These are phyloP conservation scores for Escarpia spicata DNA, from an alignment of 2,888 invertebrate species.

Conservation along the genomic window DNA sequence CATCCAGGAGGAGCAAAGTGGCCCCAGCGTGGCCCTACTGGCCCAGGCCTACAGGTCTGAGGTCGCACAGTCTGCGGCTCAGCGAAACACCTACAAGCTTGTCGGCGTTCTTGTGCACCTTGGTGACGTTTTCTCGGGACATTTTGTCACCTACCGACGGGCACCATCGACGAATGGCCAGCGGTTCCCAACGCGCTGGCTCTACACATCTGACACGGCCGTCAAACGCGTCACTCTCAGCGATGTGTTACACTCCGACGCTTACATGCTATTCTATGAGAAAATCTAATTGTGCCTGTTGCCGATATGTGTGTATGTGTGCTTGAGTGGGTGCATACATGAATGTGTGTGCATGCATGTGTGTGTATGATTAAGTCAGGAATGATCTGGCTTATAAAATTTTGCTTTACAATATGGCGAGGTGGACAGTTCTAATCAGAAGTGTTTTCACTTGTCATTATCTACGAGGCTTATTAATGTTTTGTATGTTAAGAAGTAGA, in stretches of 20 bases:
- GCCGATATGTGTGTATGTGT: background rate
- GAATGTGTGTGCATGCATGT: background rate
- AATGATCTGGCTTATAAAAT: too few species aligned
- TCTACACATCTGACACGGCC: constrained; percentile 85
- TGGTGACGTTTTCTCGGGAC: constrained; percentile 89
- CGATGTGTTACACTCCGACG: constrained; percentile 84
- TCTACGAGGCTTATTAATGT: too few species aligned
- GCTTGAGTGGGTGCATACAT: background rate
- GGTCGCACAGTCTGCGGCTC: constrained; percentile 47
- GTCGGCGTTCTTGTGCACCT: constrained; percentile 89
- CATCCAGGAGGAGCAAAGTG: background rate
- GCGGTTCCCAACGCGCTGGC: constrained; percentile 74
- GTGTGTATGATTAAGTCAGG: background rate
- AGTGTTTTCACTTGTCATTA: too few species aligned
- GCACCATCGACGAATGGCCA: constrained; percentile 60
- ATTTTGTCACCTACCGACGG: constrained; percentile 92
- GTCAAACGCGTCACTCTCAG: constrained; percentile 83
- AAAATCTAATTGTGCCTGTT: constrained; percentile 39
- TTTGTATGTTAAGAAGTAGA: too few species aligned
- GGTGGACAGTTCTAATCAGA: too few species aligned
- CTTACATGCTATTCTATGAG: constrained; percentile 95
- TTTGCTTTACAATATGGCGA: too few species aligned
- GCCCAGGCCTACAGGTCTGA: constrained; percentile 38
- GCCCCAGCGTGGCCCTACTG: constrained; percentile 32
- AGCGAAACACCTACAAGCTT: constrained; percentile 76